Base-by-base conservation (phyloP, 2,888 invertebrate genomes). In the Bibio marci region DNA sequence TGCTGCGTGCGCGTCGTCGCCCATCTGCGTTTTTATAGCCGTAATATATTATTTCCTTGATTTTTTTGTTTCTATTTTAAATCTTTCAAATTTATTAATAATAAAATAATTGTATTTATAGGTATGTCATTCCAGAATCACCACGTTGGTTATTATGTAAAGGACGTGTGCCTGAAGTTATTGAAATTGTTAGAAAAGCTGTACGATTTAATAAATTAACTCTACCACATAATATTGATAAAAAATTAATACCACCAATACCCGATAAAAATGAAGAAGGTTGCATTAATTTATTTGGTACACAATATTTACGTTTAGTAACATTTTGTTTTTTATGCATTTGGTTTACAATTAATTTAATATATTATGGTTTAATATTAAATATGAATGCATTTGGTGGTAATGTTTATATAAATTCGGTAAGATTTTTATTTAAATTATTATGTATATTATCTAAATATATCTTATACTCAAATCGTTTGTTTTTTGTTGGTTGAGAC, bases 71-170 rank as follows among this genome's bases (percentile, higher is more conserved):
- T 34, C 11, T 25, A 2, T 10, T 4, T 10, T 33, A 17, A 22
- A 18, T 14, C 18, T 18, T 33, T 18, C 17, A 18, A 12, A 12
- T 33, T 18, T 26, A 4, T 17, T 6, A 32, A 7, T 4, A 34
- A 34, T 8, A 3, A n/a, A n/a, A n/a, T n/a, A n/a, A n/a, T n/a
- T n/a, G n/a, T n/a, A n/a, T n/a, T 22, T 22, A 6, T 54, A 81
- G 81, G 75, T 78, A 76, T 60, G 63, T 80, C 27, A 59, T 81
- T 40, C 80, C 81, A n/a, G 81, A 82, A 66, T 81, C 81, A 2
- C 82, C 82, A 1, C 66, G 80, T 52, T 82, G 82, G 82, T 59
- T 81, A 26, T 58, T 81, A 37, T 75, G 76, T 30, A 73, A 77
- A 66, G 80, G 79, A 18, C 69, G 71, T 45, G 71, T 71, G n/a